Evolutionary conservation across 2,113 vertebrate species (phyloP).

Genomic region (Dicrurus megarhynchus): DNA sequence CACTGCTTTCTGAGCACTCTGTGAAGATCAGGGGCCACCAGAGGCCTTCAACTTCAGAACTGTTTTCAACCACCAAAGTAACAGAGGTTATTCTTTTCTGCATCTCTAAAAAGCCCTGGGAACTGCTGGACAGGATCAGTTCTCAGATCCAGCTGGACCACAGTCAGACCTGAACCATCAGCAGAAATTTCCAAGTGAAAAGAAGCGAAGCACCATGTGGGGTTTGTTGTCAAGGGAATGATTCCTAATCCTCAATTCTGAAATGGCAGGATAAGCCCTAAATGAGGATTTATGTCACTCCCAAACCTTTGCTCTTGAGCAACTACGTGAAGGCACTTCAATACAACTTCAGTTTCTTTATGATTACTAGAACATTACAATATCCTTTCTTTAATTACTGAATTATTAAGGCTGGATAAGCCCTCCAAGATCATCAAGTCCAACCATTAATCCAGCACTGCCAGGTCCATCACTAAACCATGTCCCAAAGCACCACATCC

Average conservation of each 20-base stretch:
- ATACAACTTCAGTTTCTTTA: neutral
- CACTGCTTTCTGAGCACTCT: neutral
- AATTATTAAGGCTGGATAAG: neutral
- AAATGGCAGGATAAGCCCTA: neutral
- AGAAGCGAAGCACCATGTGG: neutral
- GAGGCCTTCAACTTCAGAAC: neutral
- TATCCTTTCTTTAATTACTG: neutral
- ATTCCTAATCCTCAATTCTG: neutral
- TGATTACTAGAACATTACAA: neutral
- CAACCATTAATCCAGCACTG: neutral
- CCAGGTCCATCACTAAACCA: neutral
- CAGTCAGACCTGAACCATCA: neutral
- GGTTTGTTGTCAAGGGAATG: neutral
- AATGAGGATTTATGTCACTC: neutral
- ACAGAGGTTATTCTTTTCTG: neutral
- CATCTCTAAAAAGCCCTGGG: neutral
- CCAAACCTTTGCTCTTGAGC: neutral
- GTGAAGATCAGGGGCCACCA: neutral
- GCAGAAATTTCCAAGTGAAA: neutral
- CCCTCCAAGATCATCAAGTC: neutral
- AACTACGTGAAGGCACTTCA: neutral
- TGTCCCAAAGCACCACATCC: neutral
- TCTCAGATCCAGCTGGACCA: neutral
- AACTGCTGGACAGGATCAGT: neutral
- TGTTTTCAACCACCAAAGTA: neutral